These are phyloP conservation scores for Psammodynastes pulverulentus DNA, from an alignment of 2,113 vertebrate genomes.

Conservation along the genomic window DNA sequence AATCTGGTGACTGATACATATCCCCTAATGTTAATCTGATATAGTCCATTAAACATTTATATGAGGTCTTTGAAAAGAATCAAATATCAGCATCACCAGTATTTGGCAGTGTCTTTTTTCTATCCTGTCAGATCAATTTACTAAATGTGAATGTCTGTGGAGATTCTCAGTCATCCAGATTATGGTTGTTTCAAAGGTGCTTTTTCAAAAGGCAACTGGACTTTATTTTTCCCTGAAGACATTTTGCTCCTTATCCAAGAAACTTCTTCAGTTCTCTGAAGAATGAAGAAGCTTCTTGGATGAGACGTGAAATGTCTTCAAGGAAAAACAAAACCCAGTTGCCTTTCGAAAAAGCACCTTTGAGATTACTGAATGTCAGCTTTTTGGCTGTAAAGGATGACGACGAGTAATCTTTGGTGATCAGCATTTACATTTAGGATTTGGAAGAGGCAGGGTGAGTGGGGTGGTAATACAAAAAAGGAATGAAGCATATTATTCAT, in stretches of 20 bases:
- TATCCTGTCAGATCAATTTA: background rate
- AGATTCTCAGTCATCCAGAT: background rate
- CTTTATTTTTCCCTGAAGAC: background rate
- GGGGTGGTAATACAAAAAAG: background rate
- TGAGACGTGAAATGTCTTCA: background rate
- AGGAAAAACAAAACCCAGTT: background rate
- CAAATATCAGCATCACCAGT: background rate
- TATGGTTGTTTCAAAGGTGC: background rate
- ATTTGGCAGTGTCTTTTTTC: background rate
- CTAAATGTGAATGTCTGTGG: background rate
- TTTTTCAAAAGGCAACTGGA: background rate
- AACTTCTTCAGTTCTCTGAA: background rate
- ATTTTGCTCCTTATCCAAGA: background rate
- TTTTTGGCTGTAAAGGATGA: background rate
- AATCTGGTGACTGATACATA: background rate
- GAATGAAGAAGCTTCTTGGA: background rate
- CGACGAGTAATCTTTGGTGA: background rate
- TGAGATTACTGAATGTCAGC: background rate
- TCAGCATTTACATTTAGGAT: background rate
- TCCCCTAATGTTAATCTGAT: background rate
- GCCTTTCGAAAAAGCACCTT: background rate
- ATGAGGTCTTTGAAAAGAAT: background rate
- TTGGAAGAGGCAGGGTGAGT: background rate
- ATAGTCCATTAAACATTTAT: background rate
- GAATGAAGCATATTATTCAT: background rate